Percentiles rank a stretch among this genome's conserved stretches.
These are phyloP conservation scores for Sycobia sp. DNA, from an alignment of 1,140 invertebrate genomes.

Conservation along the genomic window DNA sequence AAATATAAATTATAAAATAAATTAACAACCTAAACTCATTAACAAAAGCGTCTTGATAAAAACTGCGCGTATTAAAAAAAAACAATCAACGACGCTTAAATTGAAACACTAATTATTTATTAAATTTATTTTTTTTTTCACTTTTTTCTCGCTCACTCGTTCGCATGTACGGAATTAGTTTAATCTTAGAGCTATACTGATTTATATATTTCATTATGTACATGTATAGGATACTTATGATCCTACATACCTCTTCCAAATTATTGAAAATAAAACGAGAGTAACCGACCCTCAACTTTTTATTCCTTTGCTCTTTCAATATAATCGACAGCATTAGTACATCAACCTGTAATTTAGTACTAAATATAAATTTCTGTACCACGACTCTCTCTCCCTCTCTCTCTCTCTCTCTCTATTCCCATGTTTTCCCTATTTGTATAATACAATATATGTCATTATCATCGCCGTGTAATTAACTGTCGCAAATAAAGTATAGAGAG, in stretches of 20 bases:
- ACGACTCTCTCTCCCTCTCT: neutral
- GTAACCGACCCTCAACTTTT: neutral
- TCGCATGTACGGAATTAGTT: conserved; percentile 25
- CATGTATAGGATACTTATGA: conserved; percentile 18
- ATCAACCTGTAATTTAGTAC: conserved; percentile 12
- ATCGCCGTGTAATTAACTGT: conserved; percentile 10
- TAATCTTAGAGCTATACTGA: conserved; percentile 25
- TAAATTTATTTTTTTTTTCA: conserved; percentile 1
- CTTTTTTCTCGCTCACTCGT: conserved; percentile 6
- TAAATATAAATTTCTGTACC: conserved; percentile 24
- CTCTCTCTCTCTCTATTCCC: too few relatives aligned
- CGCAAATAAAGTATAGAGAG: too few relatives aligned
- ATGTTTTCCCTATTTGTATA: conserved; percentile 22
- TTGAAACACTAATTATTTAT: conserved; percentile 7
- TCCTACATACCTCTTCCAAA: neutral
- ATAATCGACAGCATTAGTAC: conserved; percentile 1
- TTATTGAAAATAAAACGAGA: conserved; percentile 31
- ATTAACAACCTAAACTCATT: conserved; percentile 22
- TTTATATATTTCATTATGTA: conserved; percentile 33
- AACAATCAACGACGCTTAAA: conserved; percentile 24
- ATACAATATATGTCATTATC: conserved; percentile 27
- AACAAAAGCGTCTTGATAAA: conserved; percentile 34
- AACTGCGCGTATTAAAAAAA: conserved; percentile 40
- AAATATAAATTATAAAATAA: conserved; percentile 48
- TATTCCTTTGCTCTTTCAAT: neutral